Base-by-base conservation (phyloP, 2,797 vertebrate genomes). In the Morus bassanus region DNA sequence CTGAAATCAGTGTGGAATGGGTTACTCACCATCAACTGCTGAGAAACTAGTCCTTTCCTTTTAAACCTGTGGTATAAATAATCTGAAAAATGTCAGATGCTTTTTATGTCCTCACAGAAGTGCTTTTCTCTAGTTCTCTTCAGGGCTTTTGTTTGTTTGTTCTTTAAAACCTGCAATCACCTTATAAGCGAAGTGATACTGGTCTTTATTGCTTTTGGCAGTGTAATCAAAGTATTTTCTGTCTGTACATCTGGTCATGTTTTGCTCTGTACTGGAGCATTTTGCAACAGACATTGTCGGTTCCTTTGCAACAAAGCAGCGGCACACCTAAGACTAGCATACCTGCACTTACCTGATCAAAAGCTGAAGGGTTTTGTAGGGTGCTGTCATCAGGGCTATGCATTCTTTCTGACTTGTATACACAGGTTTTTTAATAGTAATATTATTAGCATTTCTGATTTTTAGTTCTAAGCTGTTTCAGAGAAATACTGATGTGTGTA, bases 141-240 rank as follows among this genome's bases (percentile, higher is more conserved):
- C 37, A 46, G 70, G 84, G 60, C 82, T 96, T 91, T 80, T 93
- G 27, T 68, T 91, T 93, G 27, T 91, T 89, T 72, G 17, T 96
- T 93, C 87, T 84, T 85, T 91, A 88, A 91, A 61, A 76, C 61
- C 95, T 93, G 88, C 69, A 61, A 76, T 89, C 54, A 76, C 79
- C 85, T 83, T 96, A 86, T 94, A 94, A 88, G 73, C 87, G 91
- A 96, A 96, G 37, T 57, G 50, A 81, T 92, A 30, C 67, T 90
- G 37, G 86, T 88, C 68, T 91, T 92, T 88, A 95, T 94, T 94
- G 89, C 51, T 96, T 88, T 86, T 85, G 74, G 57, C 79, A 83
- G 74, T 57, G 51, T 90, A 93, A 92, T 91, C 54, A 68, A 67
- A 93, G 61, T 83, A 15, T 75, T 89, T 75, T 88, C 85, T 43